Conservation (phyloP, 1,140 invertebrate species). For the Drosophila elegans region DNA sequence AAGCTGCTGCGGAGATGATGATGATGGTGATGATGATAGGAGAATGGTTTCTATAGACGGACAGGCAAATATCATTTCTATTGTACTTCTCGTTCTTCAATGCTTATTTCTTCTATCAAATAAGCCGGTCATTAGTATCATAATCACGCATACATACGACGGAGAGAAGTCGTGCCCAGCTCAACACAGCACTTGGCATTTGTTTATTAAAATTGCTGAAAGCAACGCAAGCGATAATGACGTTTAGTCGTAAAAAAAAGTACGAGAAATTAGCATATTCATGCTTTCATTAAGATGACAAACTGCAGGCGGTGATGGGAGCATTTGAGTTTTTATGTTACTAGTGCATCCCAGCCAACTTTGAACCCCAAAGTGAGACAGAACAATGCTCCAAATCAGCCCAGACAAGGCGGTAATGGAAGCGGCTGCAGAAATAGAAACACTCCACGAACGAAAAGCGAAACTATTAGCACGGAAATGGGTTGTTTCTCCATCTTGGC, state of each 20-base stretch:
- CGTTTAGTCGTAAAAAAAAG: conserved; percentile 43
- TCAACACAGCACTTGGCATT: conserved; percentile 55
- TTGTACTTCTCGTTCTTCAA: conserved; percentile 11
- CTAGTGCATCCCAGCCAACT: conserved; percentile 27
- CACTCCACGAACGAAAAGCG: conserved; percentile 71
- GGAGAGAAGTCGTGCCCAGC: conserved; percentile 26
- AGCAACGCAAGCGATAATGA: conserved; percentile 41
- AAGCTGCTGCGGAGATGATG: conserved; percentile 9
- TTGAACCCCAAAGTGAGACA: conserved; percentile 6
- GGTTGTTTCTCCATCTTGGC: conserved; percentile 35
- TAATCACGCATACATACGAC: conserved; percentile 57
- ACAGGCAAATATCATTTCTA: conserved; percentile 23
- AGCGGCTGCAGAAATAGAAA: conserved; percentile 20
- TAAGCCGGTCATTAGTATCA: conserved; percentile 62
- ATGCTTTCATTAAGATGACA: conserved; percentile 64
- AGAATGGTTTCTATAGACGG: conserved; percentile 1
- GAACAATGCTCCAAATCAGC: conserved; percentile 26
- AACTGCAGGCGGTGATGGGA: conserved; percentile 46
- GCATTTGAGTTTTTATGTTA: conserved; percentile 28
- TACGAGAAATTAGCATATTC: conserved; percentile 69
- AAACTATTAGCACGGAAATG: conserved; percentile 67
- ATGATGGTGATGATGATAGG: neutral
- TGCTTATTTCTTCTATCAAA: conserved; percentile 18
- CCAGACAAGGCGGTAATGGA: conserved; percentile 11
- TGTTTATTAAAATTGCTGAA: conserved; percentile 66